Evolutionary conservation across 2,888 invertebrate genomes (phyloP).

Genomic region (Zygaena filipendulae): DNA sequence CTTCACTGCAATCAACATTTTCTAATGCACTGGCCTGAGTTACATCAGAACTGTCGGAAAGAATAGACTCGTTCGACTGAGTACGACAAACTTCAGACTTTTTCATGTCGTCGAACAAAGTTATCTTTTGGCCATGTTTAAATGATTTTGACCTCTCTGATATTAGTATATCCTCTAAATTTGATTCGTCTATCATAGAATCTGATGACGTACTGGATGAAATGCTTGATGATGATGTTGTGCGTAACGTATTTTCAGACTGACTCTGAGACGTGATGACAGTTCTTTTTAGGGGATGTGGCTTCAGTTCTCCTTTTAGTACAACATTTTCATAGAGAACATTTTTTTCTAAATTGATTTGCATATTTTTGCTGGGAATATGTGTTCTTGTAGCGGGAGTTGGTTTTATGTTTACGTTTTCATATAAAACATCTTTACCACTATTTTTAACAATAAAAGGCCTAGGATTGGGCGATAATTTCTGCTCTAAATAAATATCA

Average conservation of each 20-base stretch:
- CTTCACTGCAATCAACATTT: conserved; percentile 53
- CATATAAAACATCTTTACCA: conserved; percentile 28
- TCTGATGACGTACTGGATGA: conserved; percentile 50
- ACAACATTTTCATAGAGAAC: conserved; percentile 48
- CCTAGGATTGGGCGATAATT: not conserved
- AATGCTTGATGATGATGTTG: conserved; percentile 34
- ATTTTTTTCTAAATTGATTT: conserved; percentile 26
- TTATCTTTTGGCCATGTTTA: conserved; percentile 30
- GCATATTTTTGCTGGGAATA: conserved; percentile 31
- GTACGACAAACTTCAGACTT: conserved; percentile 36
- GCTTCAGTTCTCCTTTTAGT: conserved; percentile 28
- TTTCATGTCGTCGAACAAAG: conserved; percentile 23
- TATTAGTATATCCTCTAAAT: conserved; percentile 56
- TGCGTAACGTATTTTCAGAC: conserved; percentile 21
- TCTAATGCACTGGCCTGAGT: conserved; percentile 58
- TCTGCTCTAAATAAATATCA: conserved; percentile 6
- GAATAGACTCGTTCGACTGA: conserved; percentile 36
- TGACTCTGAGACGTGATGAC: conserved; percentile 22
- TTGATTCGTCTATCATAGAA: conserved; percentile 54
- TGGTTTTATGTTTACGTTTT: conserved; percentile 40
- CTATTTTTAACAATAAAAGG: not conserved
- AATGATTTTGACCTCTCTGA: conserved; percentile 61
- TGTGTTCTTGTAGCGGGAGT: conserved; percentile 48
- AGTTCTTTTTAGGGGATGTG: conserved; percentile 38
- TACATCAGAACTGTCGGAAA: conserved; percentile 31